Evolutionary conservation across 92 coral and sea anemone species (phyloP), one percentile per base, ranked within the genome.

Genomic region (Desmophyllum pertusum): DNA sequence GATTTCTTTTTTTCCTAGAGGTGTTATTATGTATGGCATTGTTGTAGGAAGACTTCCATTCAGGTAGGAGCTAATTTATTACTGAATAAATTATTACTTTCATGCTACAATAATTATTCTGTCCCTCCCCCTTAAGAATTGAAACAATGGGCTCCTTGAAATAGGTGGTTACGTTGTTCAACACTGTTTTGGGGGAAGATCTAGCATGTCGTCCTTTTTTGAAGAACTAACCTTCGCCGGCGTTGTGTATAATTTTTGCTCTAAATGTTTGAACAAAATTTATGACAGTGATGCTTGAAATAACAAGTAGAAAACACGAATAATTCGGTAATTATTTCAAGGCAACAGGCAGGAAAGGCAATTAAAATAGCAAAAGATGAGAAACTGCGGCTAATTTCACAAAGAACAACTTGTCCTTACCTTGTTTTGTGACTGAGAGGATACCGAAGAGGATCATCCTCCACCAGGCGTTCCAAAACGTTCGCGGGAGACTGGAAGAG

Each of bases 41-140:
- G 91, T 96, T 14, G 92, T 93, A 31, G 99, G 98, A 36, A 86
- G 90, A 50, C 88, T 96, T 8, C 99, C 99, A 46, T 96, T 96
- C 77, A 88, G 99, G 99, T 96, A 92, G n/a, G 76, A 27, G 35
- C 36, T n/a, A n/a, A n/a, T 46, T 48, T n/a, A n/a, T n/a, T 13
- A 48, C 53, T 48, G 19, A 14, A 14, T 17, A 14, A 48, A 48
- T 13, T 48, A 48, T 21, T 13, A 46, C 13, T 45, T 45, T 10
- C 63, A 55, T n/a, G 29, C 63, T 55, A 30, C 7, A 57, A 7
- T n/a, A n/a, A n/a, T n/a, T n/a, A n/a, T n/a, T n/a, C 64, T 59
- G 33, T 15, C 65, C 9, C 1, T 59, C 65, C 65, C 51, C 35
- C 65, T 1, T 29, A 21, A n/a, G n/a, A n/a, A n/a, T n/a, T 29